A percentile compares a stretch with the other conserved stretches of the same genome.
phyloP scores from a whole-genome alignment of 2,888 invertebrate genomes.

The Rhaphigaster nebulosa region DNA sequence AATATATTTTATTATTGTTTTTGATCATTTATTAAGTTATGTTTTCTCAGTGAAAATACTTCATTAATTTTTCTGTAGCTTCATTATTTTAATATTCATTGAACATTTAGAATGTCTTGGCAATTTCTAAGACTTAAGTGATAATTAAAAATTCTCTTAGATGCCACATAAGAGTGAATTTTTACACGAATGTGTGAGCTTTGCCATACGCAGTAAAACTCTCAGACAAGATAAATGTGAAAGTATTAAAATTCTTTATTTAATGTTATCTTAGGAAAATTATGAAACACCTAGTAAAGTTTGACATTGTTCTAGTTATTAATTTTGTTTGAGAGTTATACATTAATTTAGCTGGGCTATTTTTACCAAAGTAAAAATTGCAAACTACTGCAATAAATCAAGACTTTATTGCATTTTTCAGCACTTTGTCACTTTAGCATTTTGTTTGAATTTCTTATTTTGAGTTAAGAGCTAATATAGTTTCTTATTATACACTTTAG shows the following conservation, averaged over 20 bases:
- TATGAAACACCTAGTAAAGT: not conserved
- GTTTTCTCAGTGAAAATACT: not conserved
- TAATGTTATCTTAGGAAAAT: not conserved
- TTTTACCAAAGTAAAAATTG: not conserved
- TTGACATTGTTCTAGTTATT: not conserved
- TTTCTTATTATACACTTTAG: not conserved
- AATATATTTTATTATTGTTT: not conserved
- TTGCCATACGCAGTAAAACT: not conserved
- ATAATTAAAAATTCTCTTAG: not conserved
- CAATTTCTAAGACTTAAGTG: not conserved
- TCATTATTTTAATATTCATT: conserved; percentile 23
- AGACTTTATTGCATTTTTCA: conserved; percentile 6
- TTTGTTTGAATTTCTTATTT: not conserved
- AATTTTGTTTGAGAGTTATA: not conserved
- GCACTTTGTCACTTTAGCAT: not conserved
- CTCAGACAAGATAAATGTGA: not conserved
- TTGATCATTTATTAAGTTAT: not conserved
- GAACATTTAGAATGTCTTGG: not conserved
- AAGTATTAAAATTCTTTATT: not conserved
- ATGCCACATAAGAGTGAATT: not conserved
- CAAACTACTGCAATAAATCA: not conserved
- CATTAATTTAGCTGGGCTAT: not conserved
- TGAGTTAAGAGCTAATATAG: not conserved
- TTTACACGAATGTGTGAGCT: not conserved
- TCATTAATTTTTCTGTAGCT: conserved; percentile 31